Percentiles rank a stretch among this genome's conserved stretches.
Conservation (phyloP, 2,797 vertebrate genomes). For the Sebastes flavidus region DNA sequence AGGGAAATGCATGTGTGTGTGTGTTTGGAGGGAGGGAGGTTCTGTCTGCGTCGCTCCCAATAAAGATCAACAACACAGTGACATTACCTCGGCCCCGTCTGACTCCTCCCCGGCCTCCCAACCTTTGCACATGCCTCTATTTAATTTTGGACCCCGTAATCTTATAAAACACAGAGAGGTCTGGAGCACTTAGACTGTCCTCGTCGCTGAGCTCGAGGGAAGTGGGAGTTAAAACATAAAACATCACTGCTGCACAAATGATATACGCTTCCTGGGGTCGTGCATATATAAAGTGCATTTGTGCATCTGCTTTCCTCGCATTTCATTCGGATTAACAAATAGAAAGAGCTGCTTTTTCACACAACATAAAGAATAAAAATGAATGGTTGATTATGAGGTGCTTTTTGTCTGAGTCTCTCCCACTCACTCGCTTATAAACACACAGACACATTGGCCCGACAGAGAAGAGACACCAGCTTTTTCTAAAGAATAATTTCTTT, state of each 20-base stretch:
- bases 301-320: background rate
- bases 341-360: background rate
- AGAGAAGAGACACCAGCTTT: slow-evolving; percentile 15
- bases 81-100: slow-evolving; percentile 61
- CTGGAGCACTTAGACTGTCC: slow-evolving; percentile 68
- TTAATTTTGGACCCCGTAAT: slow-evolving; percentile 72
- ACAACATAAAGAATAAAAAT: slow-evolving; percentile 6
- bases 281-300: background rate
- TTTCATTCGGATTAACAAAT: slow-evolving; percentile 1
- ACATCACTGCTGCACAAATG: slow-evolving; percentile 30
- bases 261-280: background rate
- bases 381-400: background rate
- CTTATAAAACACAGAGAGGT: slow-evolving; percentile 69
- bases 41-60: slow-evolving; percentile 58
- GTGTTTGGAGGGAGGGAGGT: slow-evolving; percentile 25
- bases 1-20: slow-evolving; percentile 57
- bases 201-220: slow-evolving; percentile 34
- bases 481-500: slow-evolving; percentile 21
- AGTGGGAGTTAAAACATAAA: slow-evolving; percentile 41
- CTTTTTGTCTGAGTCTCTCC: slow-evolving; percentile 14
- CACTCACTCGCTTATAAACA: slow-evolving; percentile 3
- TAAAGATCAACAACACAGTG: slow-evolving; percentile 68
- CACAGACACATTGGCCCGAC: background rate
- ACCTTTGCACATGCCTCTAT: slow-evolving; percentile 74
- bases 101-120: slow-evolving; percentile 48